These are phyloP conservation scores for Wiebesia pumilae DNA, from an alignment of 1,140 invertebrate species.

Conservation along the genomic window DNA sequence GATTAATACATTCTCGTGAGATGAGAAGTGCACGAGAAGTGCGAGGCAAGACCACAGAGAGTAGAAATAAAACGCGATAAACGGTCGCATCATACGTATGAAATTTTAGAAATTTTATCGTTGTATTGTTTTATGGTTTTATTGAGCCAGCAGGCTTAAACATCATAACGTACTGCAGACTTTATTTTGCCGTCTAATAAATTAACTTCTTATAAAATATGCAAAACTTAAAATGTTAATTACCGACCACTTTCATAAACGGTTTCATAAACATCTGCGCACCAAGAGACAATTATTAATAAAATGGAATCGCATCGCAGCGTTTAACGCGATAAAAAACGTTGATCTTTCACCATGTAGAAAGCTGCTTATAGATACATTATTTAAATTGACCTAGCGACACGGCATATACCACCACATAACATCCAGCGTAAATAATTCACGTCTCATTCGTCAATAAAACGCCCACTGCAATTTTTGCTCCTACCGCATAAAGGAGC, in stretches of 20 bases:
- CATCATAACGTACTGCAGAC: too few species aligned
- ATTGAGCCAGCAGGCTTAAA: too few species aligned
- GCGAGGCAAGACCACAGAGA: too few species aligned
- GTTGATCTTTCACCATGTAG: neutral
- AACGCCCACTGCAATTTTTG: neutral
- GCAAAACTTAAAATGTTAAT: neutral
- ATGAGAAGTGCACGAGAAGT: too few species aligned
- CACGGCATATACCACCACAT: neutral
- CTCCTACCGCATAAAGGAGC: neutral
- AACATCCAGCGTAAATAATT: slow-evolving; percentile 18
- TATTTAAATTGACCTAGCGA: slow-evolving; percentile 5
- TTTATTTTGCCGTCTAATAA: neutral
- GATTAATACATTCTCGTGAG: too few species aligned
- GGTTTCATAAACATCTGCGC: neutral
- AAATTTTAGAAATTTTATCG: too few species aligned
- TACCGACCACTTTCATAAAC: neutral
- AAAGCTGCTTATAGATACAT: neutral
- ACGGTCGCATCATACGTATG: too few species aligned
- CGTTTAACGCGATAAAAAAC: neutral
- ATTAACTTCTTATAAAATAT: neutral
- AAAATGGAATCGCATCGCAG: neutral
- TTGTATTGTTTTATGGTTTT: too few species aligned
- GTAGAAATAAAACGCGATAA: too few species aligned
- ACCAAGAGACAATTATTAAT: too few species aligned
- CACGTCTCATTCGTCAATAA: slow-evolving; percentile 1